Evolutionary conservation across 2,797 vertebrate species (phyloP), one percentile per base, ranked within the genome.

Genomic region (Phalanger gymnotis): DNA sequence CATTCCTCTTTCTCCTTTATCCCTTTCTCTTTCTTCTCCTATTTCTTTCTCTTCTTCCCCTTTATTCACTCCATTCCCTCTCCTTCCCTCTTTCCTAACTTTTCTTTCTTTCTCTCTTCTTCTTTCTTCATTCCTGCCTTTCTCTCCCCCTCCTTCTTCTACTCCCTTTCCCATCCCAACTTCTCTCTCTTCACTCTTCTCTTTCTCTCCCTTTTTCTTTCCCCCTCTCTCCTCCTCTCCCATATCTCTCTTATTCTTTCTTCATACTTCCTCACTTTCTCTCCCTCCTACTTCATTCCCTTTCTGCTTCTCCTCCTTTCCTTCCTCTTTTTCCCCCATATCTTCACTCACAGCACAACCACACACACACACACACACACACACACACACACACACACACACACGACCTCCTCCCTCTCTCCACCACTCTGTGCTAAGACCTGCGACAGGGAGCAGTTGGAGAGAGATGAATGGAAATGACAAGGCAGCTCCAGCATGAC

Each of bases 391-490:
- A 61, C 58, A 61, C 58, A 61, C 58, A 61, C 58, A 61, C 31
- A 73, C 34, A 73, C 10, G 3, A 4, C 73, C 73, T 87, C 58
- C 28, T 25, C 2, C 93, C 91, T 92, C 90, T n/a, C 0, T 0
- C 52, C 40, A 4, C 12, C n/a, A 28, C 95, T 90, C 92, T 96
- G 92, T 87, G 92, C n/a, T 81, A 94, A 87, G 73, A 87, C 95
- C 94, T 90, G 94, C 98, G 98, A 98, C 98, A 98, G 97, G 96
- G 97, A 97, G 95, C 19, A 0, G 97, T 87, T 92, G 54, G 97
- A 97, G 95, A 97, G 98, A 99, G 98, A 99, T 96, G 97, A 98
- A 98, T 99, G 97, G 98, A 96, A 98, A 98, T 97, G 98, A 98
- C 98, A 98, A 51, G 4, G 19, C 0, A 95, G 96, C 97, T 95